These are phyloP conservation scores for Oscheius myriophilus DNA, from an alignment of 2,888 invertebrate species.

Conservation along the genomic window DNA sequence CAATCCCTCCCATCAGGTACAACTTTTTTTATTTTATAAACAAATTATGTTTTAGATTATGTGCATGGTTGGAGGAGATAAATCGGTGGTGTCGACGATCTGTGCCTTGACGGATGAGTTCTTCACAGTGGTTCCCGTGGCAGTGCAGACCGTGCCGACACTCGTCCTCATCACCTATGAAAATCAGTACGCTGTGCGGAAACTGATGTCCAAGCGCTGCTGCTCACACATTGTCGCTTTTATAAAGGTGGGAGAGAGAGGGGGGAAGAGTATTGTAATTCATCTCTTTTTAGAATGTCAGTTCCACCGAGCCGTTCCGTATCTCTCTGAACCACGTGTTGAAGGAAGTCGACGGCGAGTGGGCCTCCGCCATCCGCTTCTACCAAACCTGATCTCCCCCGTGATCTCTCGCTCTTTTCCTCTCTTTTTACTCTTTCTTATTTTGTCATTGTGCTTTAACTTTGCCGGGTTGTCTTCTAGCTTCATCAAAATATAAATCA, in stretches of 20 bases:
- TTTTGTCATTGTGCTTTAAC: no score
- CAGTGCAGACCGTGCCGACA: slow-evolving; percentile 12
- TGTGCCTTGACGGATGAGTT: slow-evolving; percentile 16
- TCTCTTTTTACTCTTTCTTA: neutral
- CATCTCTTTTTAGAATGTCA: neutral
- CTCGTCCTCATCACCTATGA: slow-evolving; percentile 21
- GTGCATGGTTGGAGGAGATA: slow-evolving; percentile 22
- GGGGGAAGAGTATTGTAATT: no score
- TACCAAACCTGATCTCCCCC: slow-evolving; percentile 5
- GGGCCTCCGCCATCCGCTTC: slow-evolving; percentile 8
- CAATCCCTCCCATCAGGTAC: slow-evolving; percentile 17
- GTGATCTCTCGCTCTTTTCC: slow-evolving; percentile 1
- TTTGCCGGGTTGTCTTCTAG: no score
- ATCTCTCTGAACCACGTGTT: slow-evolving; percentile 7
- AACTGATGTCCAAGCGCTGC: slow-evolving; percentile 12
- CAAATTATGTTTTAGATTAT: slow-evolving; percentile 6
- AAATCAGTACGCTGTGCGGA: neutral
- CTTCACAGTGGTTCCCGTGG: slow-evolving; percentile 8
- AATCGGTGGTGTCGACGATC: slow-evolving; percentile 11
- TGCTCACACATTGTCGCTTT: slow-evolving; percentile 13
- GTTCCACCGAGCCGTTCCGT: neutral
- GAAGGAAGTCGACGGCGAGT: slow-evolving; percentile 8
- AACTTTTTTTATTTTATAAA: neutral
- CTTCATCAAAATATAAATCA: no score
- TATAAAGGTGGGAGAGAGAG: slow-evolving; percentile 15